phyloP scores from a whole-genome alignment of 1,140 invertebrate species.

The Anastrepha obliqua region DNA sequence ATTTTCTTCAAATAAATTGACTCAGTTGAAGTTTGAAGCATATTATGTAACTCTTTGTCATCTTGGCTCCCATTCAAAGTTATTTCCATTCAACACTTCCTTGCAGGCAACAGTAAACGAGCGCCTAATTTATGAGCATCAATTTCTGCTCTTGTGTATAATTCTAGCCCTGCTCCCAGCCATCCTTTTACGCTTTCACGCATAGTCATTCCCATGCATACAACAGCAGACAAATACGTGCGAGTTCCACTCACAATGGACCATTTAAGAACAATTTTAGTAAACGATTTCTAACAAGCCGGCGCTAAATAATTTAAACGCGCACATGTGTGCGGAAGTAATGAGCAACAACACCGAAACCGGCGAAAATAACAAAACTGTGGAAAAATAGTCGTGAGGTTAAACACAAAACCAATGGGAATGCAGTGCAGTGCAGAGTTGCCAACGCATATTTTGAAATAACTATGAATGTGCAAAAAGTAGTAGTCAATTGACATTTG shows the following conservation, averaged over 20 bases:
- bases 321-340: not conserved
- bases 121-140: conserved; percentile 1
- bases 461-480: not conserved
- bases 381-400: not conserved
- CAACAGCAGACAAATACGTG: too few relatives aligned
- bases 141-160: not conserved
- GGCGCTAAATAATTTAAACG: conserved; percentile 3
- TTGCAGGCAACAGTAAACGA: not conserved
- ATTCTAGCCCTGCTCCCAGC: too few relatives aligned
- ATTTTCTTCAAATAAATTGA: too few relatives aligned
- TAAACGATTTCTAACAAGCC: conserved; percentile 29
- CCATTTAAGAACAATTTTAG: not conserved
- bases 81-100: not conserved
- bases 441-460: not conserved
- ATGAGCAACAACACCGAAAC: not conserved
- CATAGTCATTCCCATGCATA: too few relatives aligned
- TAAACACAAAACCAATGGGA: not conserved
- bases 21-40: too few relatives aligned
- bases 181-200: too few relatives aligned
- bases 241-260: not conserved
- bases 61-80: not conserved
- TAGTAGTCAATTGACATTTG: too few relatives aligned
- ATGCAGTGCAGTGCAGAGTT: not conserved
- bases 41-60: too few relatives aligned
- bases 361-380: not conserved